Base-by-base conservation (phyloP, 23 tunicate species). In the Diplosoma virens region DNA sequence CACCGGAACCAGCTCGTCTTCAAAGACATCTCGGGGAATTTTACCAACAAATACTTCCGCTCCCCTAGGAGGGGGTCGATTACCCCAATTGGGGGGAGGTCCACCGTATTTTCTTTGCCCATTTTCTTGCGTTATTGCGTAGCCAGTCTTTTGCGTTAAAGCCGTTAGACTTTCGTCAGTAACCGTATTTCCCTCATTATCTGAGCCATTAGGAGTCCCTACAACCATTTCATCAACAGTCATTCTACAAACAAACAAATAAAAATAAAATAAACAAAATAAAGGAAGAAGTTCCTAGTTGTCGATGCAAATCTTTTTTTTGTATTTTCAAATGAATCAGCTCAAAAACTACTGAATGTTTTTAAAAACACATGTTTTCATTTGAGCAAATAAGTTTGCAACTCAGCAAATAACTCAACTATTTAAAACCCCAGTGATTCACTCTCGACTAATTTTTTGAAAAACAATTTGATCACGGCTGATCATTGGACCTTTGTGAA, bases 91-190 rank as follows among this genome's bases (percentile, higher is more conserved):
- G 32, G 95, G 99, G 0, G 99, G 97, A 1, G 99, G 99, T 1
- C 96, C 96, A 14, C 97, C 96, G 74, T 95, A 95, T 73, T 95
- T 95, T 22, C 99, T 69, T 50, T 95, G 99, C 24, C 99, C 99
- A 73, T 95, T 95, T 33, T 95, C 99, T 52, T 95, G 99, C 7
- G 88, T 85, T 53, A 95, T 95, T 33, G 67, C 36, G 81, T 89
- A 89, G 6, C 99, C 99, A 4, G 99, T 95, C 54, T 93, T 59
- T 25, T 80, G 65, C 81, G 78, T 89, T 22, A 95, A 76, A 1
- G 84, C 93, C 23, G 53, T 21, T n/a, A 93, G 81, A 23, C 74
- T 79, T 0, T 77, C 69, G 14, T 86, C 91, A 17, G 82, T 92
- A 1, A 83, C 32, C 7, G 83, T 47, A 17, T 30, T 55, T 24